These are phyloP conservation scores for Neomorphus geoffroyi DNA, from an alignment of 2,797 vertebrate species.

Conservation along the genomic window DNA sequence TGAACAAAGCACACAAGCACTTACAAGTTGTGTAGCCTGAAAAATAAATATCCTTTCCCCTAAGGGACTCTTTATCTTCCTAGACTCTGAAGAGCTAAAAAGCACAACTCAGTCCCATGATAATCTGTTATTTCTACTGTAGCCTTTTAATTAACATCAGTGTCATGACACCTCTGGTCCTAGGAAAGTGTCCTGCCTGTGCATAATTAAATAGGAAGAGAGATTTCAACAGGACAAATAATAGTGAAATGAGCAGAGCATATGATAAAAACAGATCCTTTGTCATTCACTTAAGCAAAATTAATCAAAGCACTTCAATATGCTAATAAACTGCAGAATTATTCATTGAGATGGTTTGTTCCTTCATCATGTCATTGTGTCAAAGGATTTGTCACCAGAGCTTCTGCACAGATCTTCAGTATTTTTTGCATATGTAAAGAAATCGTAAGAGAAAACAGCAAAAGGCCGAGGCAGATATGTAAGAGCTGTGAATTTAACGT, in stretches of 20 bases:
- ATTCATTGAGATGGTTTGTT: constrained; percentile 61
- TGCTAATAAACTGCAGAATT: constrained; percentile 63
- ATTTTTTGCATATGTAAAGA: constrained; percentile 8
- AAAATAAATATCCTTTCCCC: background rate
- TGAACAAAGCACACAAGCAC: background rate
- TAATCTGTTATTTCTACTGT: background rate
- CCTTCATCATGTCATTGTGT: constrained; percentile 29
- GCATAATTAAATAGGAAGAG: background rate
- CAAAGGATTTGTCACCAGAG: constrained; percentile 57
- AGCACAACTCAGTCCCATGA: background rate
- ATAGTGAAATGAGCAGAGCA: background rate
- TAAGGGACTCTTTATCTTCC: background rate
- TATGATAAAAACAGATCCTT: background rate
- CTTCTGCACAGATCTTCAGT: background rate
- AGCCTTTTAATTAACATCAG: constrained; percentile 3
- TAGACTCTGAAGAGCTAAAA: background rate
- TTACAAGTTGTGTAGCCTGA: background rate
- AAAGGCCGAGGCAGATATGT: background rate
- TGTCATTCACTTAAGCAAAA: constrained; percentile 37
- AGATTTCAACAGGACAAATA: constrained; percentile 25
- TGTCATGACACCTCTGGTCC: background rate
- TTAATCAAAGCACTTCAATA: constrained; percentile 50
- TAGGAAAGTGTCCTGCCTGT: background rate
- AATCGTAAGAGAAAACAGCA: constrained; percentile 24
- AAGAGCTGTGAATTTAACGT: background rate